Conservation (phyloP, 2,888 invertebrate genomes). For the Dione juno region DNA sequence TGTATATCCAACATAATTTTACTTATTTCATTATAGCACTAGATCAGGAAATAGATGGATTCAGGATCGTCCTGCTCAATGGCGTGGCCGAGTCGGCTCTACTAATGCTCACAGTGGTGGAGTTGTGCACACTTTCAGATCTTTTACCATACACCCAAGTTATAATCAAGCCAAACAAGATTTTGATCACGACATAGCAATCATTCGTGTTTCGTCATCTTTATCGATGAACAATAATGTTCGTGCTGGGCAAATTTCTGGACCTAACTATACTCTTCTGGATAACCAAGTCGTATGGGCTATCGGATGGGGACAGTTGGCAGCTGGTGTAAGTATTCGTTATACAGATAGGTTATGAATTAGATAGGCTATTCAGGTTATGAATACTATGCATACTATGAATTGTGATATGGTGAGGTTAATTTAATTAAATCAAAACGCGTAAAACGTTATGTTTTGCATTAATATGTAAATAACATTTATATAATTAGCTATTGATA, state of each 20-base stretch:
- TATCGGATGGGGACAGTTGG: conserved; percentile 54
- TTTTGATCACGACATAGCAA: conserved; percentile 60
- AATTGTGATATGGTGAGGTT: too few relatives aligned
- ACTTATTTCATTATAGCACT: too few relatives aligned
- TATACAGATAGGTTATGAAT: too few relatives aligned
- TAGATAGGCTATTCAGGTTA: too few relatives aligned
- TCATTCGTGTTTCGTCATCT: conserved; percentile 48
- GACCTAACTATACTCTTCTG: conserved; percentile 49
- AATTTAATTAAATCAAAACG: too few relatives aligned
- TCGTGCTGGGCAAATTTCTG: conserved; percentile 49
- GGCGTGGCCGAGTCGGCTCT: conserved; percentile 61
- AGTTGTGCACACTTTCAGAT: conserved; percentile 43
- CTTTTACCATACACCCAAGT: conserved; percentile 54
- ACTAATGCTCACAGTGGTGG: conserved; percentile 60
- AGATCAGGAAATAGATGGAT: not conserved
- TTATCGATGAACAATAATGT: conserved; percentile 45
- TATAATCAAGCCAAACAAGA: conserved; percentile 52
- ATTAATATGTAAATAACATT: too few relatives aligned
- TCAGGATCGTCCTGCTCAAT: conserved; percentile 46
- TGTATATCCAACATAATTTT: too few relatives aligned
- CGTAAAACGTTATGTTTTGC: too few relatives aligned
- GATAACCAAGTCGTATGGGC: conserved; percentile 55
- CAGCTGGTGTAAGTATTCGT: conserved; percentile 46
- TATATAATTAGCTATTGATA: too few relatives aligned
- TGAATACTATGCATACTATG: too few relatives aligned